These are phyloP conservation scores for Linnaemya vulpina DNA, from an alignment of 2,888 invertebrate genomes.

Conservation along the genomic window DNA sequence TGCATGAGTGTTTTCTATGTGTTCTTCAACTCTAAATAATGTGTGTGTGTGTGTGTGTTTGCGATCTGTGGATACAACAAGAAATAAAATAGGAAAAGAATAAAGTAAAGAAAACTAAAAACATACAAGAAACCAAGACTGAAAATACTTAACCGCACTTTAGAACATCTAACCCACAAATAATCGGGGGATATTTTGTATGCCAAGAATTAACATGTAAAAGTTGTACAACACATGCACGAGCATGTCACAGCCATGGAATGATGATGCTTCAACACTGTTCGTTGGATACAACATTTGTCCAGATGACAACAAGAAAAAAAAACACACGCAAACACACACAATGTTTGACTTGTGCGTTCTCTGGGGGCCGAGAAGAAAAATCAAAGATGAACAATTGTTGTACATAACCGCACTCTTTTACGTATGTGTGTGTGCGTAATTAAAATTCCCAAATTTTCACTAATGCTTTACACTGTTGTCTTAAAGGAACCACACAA, in stretches of 20 bases:
- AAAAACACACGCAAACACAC: constrained; percentile 1
- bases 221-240: constrained; percentile 43
- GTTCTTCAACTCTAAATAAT: not conserved
- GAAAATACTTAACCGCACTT: constrained; percentile 66
- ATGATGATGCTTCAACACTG: constrained; percentile 20
- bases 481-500: too few species aligned
- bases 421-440: too few species aligned
- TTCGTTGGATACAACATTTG: constrained; percentile 24
- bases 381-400: constrained; percentile 1
- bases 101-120: too few species aligned
- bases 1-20: not conserved
- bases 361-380: constrained; percentile 9
- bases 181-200: constrained; percentile 37
- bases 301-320: constrained; percentile 4
- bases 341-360: not conserved
- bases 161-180: constrained; percentile 49
- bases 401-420: too few species aligned
- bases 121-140: constrained; percentile 31
- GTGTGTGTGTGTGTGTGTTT: too few species aligned
- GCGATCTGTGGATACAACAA: not conserved
- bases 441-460: too few species aligned
- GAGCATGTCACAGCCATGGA: not conserved
- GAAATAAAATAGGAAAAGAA: not conserved
- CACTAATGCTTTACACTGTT: too few species aligned
- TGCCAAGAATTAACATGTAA: constrained; percentile 62